A percentile compares a stretch with the other conserved stretches of the same genome.
These are phyloP conservation scores for Burhinus bistriatus DNA, from an alignment of 2,113 vertebrate species.

Conservation along the genomic window DNA sequence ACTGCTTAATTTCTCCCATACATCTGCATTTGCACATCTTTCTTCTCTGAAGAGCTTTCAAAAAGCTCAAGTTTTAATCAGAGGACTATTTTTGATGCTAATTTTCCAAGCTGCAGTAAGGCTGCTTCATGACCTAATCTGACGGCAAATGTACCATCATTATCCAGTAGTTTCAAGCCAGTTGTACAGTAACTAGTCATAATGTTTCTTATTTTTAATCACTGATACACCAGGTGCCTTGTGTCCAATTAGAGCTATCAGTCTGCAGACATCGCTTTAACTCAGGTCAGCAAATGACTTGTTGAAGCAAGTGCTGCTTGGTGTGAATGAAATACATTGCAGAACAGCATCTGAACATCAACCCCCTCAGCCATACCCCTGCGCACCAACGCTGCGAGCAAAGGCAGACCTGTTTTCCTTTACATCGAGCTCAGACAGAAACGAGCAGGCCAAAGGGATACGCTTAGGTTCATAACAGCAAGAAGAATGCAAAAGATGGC, in stretches of 20 bases:
- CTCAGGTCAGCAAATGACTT: neutral
- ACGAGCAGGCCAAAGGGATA: neutral
- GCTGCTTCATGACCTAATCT: constrained; percentile 35
- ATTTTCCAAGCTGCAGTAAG: constrained; percentile 41
- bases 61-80: constrained; percentile 55
- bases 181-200: neutral
- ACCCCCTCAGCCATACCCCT: neutral
- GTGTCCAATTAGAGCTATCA: neutral
- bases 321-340: neutral
- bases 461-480: fast-evolving
- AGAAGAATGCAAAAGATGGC: neutral
- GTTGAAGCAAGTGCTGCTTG: neutral
- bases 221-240: neutral
- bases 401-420: neutral
- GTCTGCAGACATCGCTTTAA: neutral
- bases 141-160: neutral
- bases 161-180: neutral
- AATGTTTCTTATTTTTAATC: neutral
- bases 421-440: neutral
- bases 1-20: constrained; percentile 30
- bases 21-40: constrained; percentile 21
- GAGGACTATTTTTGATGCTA: constrained; percentile 41
- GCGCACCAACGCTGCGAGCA: neutral
- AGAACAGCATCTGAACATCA: neutral
- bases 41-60: constrained; percentile 48